Evolutionary conservation across 2,797 vertebrate species (phyloP), one percentile per base, ranked within the genome.

Genomic region (Spinus pinus): DNA sequence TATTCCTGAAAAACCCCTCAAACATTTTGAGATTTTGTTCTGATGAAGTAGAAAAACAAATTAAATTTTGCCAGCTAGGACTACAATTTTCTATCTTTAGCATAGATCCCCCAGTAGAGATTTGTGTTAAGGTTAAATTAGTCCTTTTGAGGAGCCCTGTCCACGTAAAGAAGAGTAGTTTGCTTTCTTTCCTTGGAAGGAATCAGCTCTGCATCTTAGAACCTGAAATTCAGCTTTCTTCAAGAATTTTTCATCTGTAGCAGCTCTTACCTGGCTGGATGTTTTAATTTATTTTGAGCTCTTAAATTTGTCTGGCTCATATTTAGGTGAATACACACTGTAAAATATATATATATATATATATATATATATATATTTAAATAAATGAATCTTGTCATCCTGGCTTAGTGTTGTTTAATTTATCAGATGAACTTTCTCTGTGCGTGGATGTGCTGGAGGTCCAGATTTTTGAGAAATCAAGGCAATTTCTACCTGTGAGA

Each of bases 381-480:
- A 66, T 42, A 28, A 54, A 91, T 15, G 0, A 50, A 85, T 80
- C 49, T 60, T 57, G 60, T 27, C 10, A 60, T 56, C 44, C 39
- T 65, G 14, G 21, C 15, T 92, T 69, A 56, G 7, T 69, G 28
- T 10, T 58, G 42, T 92, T 91, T 81, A 75, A 70, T 90, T 93
- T 83, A 65, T 92, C 69, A 90, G 31, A 90, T 67, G 60, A 88
- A 74, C 2, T 30, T 61, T 31, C n/a, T 70, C 22, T 93, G 31
- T 35, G 44, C 70, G 31, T 51, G 71, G 15, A 69, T 47, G 56
- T 12, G 54, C 75, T 81, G 64, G 35, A 61, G 35, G 67, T 66
- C 39, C 54, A 91, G 84, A 94, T 95, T 97, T 96, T 82, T 66
- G 75, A 89, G 87, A 94, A 90, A 87, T 81, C 50, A 92, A 74